Evolutionary conservation across 2,113 vertebrate species (phyloP).

Genomic region (Phaethon lepturus): DNA sequence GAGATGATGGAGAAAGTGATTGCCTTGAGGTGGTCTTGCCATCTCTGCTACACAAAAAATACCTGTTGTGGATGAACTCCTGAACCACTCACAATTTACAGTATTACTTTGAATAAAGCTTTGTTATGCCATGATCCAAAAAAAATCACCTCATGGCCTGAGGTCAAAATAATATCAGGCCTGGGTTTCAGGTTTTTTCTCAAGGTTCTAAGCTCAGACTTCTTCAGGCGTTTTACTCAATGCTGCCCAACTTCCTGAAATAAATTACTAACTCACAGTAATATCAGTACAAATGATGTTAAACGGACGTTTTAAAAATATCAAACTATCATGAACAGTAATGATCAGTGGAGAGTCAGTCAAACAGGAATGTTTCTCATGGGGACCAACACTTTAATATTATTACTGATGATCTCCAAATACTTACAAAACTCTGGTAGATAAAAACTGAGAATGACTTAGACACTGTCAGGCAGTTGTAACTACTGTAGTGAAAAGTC

Average conservation of each 20-base stretch:
- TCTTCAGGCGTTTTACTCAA: not conserved
- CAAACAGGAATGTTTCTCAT: not conserved
- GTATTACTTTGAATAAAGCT: not conserved
- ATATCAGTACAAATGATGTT: not conserved
- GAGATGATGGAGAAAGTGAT: fast-evolving
- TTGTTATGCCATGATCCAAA: not conserved
- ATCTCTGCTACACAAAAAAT: not conserved
- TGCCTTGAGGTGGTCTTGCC: not conserved
- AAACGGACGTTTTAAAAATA: not conserved
- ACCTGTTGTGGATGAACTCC: not conserved
- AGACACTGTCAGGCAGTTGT: not conserved
- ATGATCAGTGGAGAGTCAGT: not conserved
- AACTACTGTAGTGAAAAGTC: not conserved
- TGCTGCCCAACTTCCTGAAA: not conserved
- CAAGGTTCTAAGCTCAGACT: not conserved
- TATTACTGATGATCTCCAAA: not conserved
- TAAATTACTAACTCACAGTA: not conserved
- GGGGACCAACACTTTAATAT: not conserved
- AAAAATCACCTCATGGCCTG: not conserved
- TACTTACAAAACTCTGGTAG: not conserved
- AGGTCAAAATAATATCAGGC: not conserved
- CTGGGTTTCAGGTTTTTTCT: not conserved
- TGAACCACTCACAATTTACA: not conserved
- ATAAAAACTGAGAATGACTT: not conserved
- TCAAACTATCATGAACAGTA: not conserved